Conservation (phyloP, 2,888 invertebrate species). For the Julus scandinavius region DNA sequence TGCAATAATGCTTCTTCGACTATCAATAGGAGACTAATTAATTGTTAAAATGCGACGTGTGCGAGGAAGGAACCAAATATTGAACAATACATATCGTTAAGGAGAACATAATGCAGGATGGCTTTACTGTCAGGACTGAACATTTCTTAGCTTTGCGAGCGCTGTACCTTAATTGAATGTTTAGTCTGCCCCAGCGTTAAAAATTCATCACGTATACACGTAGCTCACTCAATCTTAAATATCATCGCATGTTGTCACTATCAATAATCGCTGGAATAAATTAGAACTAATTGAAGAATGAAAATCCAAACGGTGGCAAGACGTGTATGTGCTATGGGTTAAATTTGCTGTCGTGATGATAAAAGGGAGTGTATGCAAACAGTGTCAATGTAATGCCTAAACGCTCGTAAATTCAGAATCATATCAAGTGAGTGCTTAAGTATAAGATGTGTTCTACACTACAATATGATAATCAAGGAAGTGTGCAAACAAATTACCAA, state of each 20-base stretch:
- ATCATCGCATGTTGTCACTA: slow-evolving; percentile 30
- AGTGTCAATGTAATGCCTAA: not conserved
- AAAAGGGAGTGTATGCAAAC: not conserved
- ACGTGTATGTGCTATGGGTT: not conserved
- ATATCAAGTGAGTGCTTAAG: no score
- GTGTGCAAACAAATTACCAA: no score
- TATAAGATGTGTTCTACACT: no score
- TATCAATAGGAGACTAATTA: slow-evolving; percentile 30
- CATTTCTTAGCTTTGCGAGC: not conserved
- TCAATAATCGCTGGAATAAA: slow-evolving; percentile 32
- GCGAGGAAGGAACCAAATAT: slow-evolving; percentile 1
- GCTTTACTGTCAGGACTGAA: slow-evolving; percentile 16
- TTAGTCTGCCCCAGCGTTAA: not conserved
- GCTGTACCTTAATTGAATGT: slow-evolving; percentile 31
- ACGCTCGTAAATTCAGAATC: no score
- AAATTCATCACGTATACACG: not conserved
- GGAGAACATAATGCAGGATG: not conserved
- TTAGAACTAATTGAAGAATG: slow-evolving; percentile 34
- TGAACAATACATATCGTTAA: slow-evolving; percentile 42
- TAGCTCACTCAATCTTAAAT: slow-evolving; percentile 1
- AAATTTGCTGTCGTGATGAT: no score
- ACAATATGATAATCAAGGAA: no score
- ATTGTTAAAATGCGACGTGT: slow-evolving; percentile 5
- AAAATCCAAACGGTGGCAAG: not conserved
- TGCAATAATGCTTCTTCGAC: not conserved